Evolutionary conservation across 2,797 vertebrate species (phyloP).

Genomic region (Muraenolepis orangiensis): DNA sequence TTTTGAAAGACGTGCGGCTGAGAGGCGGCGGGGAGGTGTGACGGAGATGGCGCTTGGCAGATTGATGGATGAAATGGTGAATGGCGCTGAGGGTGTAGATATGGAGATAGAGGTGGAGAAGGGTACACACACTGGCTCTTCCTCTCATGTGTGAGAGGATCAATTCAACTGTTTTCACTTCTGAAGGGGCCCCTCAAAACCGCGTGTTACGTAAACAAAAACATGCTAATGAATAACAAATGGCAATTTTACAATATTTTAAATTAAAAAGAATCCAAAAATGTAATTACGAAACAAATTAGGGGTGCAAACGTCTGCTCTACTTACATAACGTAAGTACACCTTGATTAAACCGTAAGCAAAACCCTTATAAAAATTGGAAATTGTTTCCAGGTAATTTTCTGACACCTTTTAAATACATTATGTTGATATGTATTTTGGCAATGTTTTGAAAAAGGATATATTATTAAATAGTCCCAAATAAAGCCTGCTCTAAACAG

Average conservation of each 20-base stretch:
- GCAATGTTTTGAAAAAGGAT: too few relatives aligned
- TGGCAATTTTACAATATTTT: not conserved
- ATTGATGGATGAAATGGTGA: constrained; percentile 25
- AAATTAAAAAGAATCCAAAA: not conserved
- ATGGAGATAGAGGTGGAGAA: not conserved
- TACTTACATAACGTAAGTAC: too few relatives aligned
- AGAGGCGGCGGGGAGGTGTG: constrained; percentile 11
- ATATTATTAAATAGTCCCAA: too few relatives aligned
- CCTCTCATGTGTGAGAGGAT: not conserved
- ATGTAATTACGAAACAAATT: not conserved
- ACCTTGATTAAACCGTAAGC: too few relatives aligned
- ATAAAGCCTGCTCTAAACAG: too few relatives aligned
- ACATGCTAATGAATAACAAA: not conserved
- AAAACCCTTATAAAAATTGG: too few relatives aligned
- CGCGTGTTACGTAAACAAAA: not conserved
- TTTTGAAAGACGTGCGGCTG: constrained; percentile 1
- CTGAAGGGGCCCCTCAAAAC: not conserved
- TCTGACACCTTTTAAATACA: too few relatives aligned
- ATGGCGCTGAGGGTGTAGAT: constrained; percentile 6
- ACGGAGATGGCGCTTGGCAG: constrained; percentile 14
- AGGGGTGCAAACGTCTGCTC: too few relatives aligned
- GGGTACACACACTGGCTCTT: not conserved
- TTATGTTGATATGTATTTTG: too few relatives aligned
- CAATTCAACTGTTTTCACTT: not conserved
- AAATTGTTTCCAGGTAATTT: too few relatives aligned